Percentiles rank a stretch among this genome's conserved stretches.
Conservation (phyloP, 2,888 invertebrate genomes). For the Trichacis sp. region DNA sequence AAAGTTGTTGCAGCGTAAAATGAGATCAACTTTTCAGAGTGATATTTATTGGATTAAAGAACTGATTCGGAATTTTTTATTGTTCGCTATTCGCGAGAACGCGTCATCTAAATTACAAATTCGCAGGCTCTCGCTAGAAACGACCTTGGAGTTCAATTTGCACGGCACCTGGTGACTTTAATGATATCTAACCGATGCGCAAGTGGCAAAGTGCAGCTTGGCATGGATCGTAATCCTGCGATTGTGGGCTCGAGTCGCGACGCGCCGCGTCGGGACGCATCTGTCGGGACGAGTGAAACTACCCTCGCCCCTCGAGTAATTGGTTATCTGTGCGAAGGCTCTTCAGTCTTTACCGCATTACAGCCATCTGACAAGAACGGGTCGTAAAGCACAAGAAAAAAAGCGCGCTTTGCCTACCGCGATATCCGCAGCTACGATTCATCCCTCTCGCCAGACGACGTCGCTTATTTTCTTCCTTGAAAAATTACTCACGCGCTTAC, state of each 20-base stretch:
- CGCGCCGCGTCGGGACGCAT: slow-evolving; percentile 59
- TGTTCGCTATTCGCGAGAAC: no score
- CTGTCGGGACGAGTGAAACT: slow-evolving; percentile 52
- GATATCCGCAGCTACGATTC: slow-evolving; percentile 8
- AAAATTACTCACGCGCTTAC: neutral
- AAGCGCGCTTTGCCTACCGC: slow-evolving; percentile 23
- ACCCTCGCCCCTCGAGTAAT: slow-evolving; percentile 60
- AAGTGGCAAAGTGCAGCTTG: slow-evolving; percentile 45
- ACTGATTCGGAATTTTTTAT: no score
- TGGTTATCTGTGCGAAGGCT: slow-evolving; percentile 68
- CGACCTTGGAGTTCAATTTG: neutral
- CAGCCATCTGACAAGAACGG: slow-evolving; percentile 54
- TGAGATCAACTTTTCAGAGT: no score
- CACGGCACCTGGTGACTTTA: neutral
- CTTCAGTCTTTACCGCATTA: slow-evolving; percentile 64
- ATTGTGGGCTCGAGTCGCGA: slow-evolving; percentile 54
- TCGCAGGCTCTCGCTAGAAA: neutral
- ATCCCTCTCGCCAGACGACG: neutral
- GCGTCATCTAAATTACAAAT: neutral
- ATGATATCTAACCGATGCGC: neutral
- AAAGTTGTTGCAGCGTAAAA: no score
- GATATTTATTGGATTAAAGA: no score
- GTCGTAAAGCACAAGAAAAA: slow-evolving; percentile 43
- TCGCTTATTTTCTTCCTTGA: neutral
- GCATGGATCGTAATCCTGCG: slow-evolving; percentile 55